Evolutionary conservation across 1,140 invertebrate genomes (phyloP), one percentile per base, ranked within the genome.

Genomic region (Whitmania pigra): DNA sequence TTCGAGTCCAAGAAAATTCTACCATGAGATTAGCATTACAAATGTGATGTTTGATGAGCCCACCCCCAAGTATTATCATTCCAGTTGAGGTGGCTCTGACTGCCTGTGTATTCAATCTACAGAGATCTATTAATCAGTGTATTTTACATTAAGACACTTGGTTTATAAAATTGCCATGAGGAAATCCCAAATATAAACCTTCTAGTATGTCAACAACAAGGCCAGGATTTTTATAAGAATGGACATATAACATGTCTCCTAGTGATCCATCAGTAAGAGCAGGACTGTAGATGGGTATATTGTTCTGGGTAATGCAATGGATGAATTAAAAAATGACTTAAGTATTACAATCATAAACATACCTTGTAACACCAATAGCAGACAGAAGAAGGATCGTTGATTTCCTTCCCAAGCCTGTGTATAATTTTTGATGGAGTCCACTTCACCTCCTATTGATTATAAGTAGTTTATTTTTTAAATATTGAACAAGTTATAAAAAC

Each of bases 211-310:
- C 96, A 55, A 99, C 81, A 15, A 95, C 85, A 20, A 99, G 85
- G 9, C 94, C 95, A 57, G 93, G 92, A 78, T 90, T 90, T 78
- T 88, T 89, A 78, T 89, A 96, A 0, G 93, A 94, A 84, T 99
- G 96, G 76, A 99, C 97, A 81, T 94, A 99, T 86, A 99, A 90
- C 95, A 99, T 99, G 81, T 99, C 97, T 2, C 96, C 97, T 22
- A 99, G 84, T 78, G 93, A 96, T 6, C 97, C 97, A 86, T 99
- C 97, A 0, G 96, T 99, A 71, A 99, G 82, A 0, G 95, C 96
- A 0, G 97, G 97, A 85, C 94, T 92, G 80, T 94, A 99, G 0
- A 99, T 89, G 9, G 97, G 97, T 81, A 99, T 99, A 78, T 94
- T 89, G 84, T 99, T 97, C 80, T 83, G 71, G 18, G n/a, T 71